These are phyloP conservation scores for Bucorvus abyssinicus DNA, from an alignment of 2,797 vertebrate species.

Conservation along the genomic window DNA sequence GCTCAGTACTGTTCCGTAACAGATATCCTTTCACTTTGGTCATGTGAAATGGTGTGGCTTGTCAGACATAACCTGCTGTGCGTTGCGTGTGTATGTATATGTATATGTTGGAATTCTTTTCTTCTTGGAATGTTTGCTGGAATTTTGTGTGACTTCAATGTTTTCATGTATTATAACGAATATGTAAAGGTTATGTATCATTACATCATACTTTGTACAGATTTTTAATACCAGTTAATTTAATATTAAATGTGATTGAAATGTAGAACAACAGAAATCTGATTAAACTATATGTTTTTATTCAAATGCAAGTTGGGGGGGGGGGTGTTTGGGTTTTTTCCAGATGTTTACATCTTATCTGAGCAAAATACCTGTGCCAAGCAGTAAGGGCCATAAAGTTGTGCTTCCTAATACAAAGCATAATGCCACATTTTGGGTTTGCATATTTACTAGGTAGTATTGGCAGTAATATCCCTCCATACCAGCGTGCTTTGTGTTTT, in stretches of 20 bases:
- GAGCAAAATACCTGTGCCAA: not conserved
- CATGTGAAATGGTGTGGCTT: not conserved
- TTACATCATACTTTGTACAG: constrained; percentile 18
- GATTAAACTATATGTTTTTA: constrained; percentile 50
- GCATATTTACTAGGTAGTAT: not conserved
- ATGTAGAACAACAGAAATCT: not conserved
- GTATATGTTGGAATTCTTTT: not conserved
- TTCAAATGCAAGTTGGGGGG: not conserved
- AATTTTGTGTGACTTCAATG: not conserved
- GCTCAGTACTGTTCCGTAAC: not conserved
- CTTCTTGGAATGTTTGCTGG: not conserved
- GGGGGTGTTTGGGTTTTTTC: not conserved
- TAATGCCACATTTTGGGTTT: not conserved
- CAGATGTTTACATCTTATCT: not conserved
- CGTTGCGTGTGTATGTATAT: not conserved
- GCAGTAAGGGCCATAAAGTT: not conserved
- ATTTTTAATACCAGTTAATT: constrained; percentile 35
- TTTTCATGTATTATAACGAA: constrained; percentile 1
- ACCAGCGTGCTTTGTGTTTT: not conserved
- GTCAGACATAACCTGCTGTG: not conserved
- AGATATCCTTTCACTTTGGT: not conserved
- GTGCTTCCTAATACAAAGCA: not conserved
- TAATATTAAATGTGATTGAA: constrained; percentile 24
- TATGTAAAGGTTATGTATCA: not conserved
- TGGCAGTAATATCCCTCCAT: not conserved